These are phyloP conservation scores for Sesia apiformis DNA, from an alignment of 2,888 invertebrate genomes.

Conservation along the genomic window DNA sequence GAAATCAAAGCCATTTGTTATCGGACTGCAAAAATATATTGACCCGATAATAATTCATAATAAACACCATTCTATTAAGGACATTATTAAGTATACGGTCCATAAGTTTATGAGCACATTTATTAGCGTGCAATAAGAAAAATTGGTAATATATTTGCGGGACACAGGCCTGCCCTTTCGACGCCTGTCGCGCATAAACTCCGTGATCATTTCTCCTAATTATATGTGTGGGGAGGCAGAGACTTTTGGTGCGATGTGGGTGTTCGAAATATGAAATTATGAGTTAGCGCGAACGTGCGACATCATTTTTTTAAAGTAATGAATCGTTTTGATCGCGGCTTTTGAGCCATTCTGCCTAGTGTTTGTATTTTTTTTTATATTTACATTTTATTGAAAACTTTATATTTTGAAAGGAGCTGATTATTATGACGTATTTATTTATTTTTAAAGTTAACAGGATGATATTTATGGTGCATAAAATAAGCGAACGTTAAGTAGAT, in stretches of 20 bases:
- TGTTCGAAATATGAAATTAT: slow-evolving; percentile 65
- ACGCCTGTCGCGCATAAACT: slow-evolving; percentile 67
- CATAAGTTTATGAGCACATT: slow-evolving; percentile 54
- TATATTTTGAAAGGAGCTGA: background rate
- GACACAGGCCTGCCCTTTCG: slow-evolving; percentile 58
- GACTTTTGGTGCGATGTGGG: slow-evolving; percentile 58
- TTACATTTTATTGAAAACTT: background rate
- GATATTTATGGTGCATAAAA: slow-evolving; percentile 52
- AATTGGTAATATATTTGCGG: slow-evolving; percentile 62
- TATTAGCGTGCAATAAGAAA: slow-evolving; percentile 54
- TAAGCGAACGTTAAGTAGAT: slow-evolving; percentile 45
- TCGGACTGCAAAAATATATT: slow-evolving; percentile 36
- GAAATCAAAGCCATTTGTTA: slow-evolving; percentile 50
- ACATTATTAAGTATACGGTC: slow-evolving; percentile 40
- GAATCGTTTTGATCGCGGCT: background rate
- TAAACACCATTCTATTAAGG: slow-evolving; percentile 49
- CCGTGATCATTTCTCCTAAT: slow-evolving; percentile 66
- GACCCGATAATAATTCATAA: slow-evolving; percentile 43
- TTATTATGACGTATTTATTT: background rate
- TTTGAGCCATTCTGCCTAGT: background rate
- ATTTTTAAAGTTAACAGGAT: slow-evolving; percentile 31
- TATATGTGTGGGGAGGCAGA: slow-evolving; percentile 56
- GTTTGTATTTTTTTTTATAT: background rate
- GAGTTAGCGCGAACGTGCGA: slow-evolving; percentile 46
- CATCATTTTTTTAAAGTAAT: slow-evolving; percentile 2